These are phyloP conservation scores for Macaria notata DNA, from an alignment of 2,888 invertebrate genomes.

Conservation along the genomic window DNA sequence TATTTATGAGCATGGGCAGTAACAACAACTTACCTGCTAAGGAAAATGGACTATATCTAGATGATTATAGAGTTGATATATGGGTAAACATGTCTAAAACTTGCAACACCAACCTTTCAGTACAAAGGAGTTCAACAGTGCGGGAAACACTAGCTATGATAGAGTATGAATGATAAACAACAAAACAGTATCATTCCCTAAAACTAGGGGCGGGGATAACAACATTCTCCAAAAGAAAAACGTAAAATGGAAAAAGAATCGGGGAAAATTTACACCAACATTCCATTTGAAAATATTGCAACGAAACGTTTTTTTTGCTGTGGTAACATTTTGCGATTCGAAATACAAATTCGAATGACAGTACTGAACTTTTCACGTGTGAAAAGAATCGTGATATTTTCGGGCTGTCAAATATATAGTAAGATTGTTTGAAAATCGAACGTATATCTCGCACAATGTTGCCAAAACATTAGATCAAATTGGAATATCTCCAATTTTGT, in stretches of 20 bases:
- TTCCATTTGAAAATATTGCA: conserved; percentile 83
- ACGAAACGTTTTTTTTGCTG: conserved; percentile 55
- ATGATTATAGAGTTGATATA: conserved; percentile 34
- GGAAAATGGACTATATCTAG: conserved; percentile 36
- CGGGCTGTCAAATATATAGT: too few species aligned
- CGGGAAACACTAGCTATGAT: conserved; percentile 70
- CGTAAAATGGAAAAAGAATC: conserved; percentile 45
- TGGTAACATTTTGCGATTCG: conserved; percentile 64
- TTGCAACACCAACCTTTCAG: conserved; percentile 71
- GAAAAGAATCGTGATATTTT: background rate
- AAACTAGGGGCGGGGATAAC: conserved; percentile 64
- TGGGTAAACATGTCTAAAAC: conserved; percentile 51
- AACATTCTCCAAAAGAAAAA: conserved; percentile 83
- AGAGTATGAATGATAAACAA: conserved; percentile 58
- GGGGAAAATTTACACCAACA: conserved; percentile 84
- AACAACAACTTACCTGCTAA: conserved; percentile 52
- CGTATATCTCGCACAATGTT: conserved; percentile 44
- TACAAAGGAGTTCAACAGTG: conserved; percentile 70
- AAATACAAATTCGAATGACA: conserved; percentile 18
- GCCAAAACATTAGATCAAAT: conserved; percentile 76
- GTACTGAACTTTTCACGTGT: background rate
- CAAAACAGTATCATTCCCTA: conserved; percentile 73
- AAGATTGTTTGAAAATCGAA: conserved; percentile 7
- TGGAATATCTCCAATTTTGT: conserved; percentile 57
- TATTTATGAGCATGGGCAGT: too few species aligned